phyloP scores from a whole-genome alignment of 2,888 invertebrate species.

The Lycophotia porphyrea region DNA sequence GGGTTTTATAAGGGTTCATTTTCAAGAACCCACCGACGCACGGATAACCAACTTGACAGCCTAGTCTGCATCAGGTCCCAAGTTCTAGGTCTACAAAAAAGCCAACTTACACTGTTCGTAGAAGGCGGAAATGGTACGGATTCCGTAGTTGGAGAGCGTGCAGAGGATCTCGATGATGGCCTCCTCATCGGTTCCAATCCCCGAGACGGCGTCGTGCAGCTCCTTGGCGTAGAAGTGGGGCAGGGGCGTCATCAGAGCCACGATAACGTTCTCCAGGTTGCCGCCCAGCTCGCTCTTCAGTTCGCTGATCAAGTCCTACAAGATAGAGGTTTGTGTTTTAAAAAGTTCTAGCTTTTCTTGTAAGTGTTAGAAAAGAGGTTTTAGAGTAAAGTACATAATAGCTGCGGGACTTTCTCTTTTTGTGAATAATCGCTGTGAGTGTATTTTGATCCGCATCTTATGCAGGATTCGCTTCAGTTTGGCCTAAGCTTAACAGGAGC shows the following conservation, averaged over 20 bases:
- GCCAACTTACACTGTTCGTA: constrained; percentile 93
- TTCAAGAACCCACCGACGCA: not conserved
- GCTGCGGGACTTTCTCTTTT: too few relatives aligned
- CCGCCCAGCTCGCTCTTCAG: constrained; percentile 97
- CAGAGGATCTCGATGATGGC: constrained; percentile 98
- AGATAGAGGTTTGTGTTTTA: constrained; percentile 9
- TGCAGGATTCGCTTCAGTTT: too few relatives aligned
- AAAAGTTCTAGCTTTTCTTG: not conserved
- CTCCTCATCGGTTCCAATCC: constrained; percentile 96
- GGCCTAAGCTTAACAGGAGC: too few relatives aligned
- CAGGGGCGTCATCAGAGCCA: constrained; percentile 97
- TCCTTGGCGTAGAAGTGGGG: constrained; percentile 98
- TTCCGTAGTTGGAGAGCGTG: constrained; percentile 97
- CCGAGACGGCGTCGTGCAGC: constrained; percentile 96
- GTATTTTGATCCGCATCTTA: too few relatives aligned
- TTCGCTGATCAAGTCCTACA: constrained; percentile 94
- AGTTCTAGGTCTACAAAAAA: not conserved
- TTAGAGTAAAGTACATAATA: too few relatives aligned
- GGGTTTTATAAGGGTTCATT: too few relatives aligned
- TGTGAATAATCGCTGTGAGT: too few relatives aligned
- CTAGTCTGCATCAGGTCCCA: not conserved
- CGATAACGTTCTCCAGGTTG: constrained; percentile 96
- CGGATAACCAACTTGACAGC: not conserved
- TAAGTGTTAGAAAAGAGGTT: not conserved
- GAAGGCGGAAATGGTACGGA: constrained; percentile 95